Evolutionary conservation across 2,888 invertebrate species (phyloP), one percentile per base, ranked within the genome.

Genomic region (Clivina fossor): DNA sequence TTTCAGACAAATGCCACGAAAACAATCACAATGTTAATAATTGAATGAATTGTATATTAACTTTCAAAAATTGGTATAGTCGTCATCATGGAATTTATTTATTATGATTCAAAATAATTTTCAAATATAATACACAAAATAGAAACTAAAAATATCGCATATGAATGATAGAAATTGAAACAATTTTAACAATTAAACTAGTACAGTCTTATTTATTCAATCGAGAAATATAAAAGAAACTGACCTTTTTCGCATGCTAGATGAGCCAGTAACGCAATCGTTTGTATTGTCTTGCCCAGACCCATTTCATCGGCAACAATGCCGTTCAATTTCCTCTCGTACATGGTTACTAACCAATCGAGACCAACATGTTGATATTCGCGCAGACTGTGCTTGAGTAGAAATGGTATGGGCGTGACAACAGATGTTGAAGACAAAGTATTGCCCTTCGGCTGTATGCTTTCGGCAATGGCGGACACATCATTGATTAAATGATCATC

Each of bases 231-330:
- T n/a, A n/a, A n/a, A n/a, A n/a, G n/a, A n/a, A n/a, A 38, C 13
- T 56, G 77, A 72, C 84, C 83, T 68, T 87, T 87, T 68, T 93
- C 93, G 66, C 93, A 91, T 15, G 97, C 96, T 63, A 97, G 77
- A 78, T 97, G 95, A 19, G 95, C 93, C 60, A 97, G 76, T 62
- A 97, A 78, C 5, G 96, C 91, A 67, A 97, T 96, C 0, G 95
- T 97, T 78, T 96, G 97, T 69, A 97, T 95, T 15, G 96, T 96
- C 80, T 96, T 96, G 61, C 96, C 95, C 62, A 96, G 80, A 66
- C 95, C 95, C 95, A 96, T 96, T 78, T 95, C 94, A 76, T 95
- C 94, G 9, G 94, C 95, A 54, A 97, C 80, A 70, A 97, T 96
- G 59, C 96, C 97, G 76, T 97, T 97, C 59, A 97, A 78, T 70